These are phyloP conservation scores for Melieria crassipennis DNA, from an alignment of 2,888 invertebrate genomes.

Conservation along the genomic window DNA sequence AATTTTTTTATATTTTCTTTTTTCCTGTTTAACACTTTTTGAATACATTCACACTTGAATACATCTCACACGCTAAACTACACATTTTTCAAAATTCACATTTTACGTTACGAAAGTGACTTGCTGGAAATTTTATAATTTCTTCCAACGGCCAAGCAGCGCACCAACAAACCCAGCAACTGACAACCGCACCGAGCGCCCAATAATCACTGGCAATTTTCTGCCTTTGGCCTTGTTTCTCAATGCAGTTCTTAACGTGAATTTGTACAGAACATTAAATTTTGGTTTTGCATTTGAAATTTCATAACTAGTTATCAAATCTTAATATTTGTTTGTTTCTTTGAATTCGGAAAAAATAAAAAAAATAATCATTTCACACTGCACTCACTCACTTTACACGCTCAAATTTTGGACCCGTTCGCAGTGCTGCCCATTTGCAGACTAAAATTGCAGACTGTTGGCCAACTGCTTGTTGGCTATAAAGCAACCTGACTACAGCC, in stretches of 20 bases:
- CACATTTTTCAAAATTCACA: background rate
- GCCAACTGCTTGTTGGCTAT: constrained; percentile 58
- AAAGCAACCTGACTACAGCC: constrained; percentile 1
- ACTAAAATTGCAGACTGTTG: constrained; percentile 61
- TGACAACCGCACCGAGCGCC: background rate
- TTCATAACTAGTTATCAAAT: no score
- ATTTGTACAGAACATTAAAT: background rate
- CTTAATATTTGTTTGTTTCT: no score
- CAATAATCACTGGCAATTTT: background rate
- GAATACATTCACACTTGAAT: background rate
- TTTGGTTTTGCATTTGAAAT: background rate
- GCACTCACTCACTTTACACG: no score
- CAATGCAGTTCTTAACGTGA: background rate
- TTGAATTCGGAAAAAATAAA: no score
- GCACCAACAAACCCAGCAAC: background rate
- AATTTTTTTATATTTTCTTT: background rate
- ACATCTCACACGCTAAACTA: background rate
- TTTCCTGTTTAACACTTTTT: background rate
- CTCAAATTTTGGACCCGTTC: constrained; percentile 49
- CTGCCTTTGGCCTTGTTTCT: background rate
- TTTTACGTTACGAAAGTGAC: background rate
- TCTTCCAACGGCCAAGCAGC: background rate
- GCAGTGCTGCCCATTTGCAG: constrained; percentile 64
- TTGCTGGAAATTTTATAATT: background rate
- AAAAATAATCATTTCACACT: no score